Percentiles rank a stretch among this genome's conserved stretches.
Conservation (phyloP, 2,113 vertebrate species). For the Xiphophorus maculatus region DNA sequence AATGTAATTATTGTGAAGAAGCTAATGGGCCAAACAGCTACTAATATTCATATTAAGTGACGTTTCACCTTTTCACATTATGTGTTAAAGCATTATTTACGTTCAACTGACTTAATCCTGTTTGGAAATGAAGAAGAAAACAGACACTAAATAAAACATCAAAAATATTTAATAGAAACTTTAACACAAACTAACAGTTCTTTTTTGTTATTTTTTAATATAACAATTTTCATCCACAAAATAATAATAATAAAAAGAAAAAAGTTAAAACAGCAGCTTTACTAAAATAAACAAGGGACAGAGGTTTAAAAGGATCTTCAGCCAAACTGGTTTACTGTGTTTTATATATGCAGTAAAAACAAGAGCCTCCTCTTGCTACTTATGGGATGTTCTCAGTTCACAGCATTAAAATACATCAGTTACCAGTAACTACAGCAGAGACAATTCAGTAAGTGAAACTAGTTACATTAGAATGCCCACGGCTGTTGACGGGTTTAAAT, state of each 20-base stretch:
- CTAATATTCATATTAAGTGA: no score
- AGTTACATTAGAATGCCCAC: neutral
- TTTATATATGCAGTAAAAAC: neutral
- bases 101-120: neutral
- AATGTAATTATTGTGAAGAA: no score
- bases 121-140: neutral
- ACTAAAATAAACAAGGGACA: conserved; percentile 18
- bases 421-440: neutral
- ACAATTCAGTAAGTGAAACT: neutral
- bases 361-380: neutral
- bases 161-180: conserved; percentile 60
- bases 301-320: conserved; percentile 20
- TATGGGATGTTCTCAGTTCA: neutral
- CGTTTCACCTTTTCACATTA: no score
- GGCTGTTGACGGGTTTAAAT: neutral
- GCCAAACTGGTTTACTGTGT: neutral
- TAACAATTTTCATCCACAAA: neutral
- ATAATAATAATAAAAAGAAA: neutral
- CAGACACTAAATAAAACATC: neutral
- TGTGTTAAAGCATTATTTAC: no score
- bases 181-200: conserved; percentile 30
- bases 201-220: conserved; percentile 41
- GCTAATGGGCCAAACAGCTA: no score
- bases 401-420: neutral
- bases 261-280: conserved; percentile 14